These are phyloP conservation scores for Paedocypris micromegethes DNA, from an alignment of 2,797 vertebrate genomes.

Conservation along the genomic window DNA sequence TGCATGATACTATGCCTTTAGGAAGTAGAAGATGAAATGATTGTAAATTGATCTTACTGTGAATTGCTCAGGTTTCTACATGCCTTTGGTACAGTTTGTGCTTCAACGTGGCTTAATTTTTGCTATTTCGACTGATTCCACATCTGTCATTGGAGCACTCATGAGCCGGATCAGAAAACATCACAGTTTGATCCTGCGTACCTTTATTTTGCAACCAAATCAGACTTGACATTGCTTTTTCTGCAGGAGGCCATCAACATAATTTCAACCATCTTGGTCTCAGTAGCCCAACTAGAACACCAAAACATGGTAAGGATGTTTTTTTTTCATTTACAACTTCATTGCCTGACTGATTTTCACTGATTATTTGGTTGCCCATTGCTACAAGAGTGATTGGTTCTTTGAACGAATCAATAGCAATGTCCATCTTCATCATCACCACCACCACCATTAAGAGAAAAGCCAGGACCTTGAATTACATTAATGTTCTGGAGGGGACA, in stretches of 20 bases:
- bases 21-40: too few relatives aligned
- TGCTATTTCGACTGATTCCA: slow-evolving; percentile 14
- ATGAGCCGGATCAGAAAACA: slow-evolving; percentile 15
- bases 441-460: slow-evolving; percentile 29
- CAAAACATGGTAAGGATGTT: slow-evolving; percentile 87
- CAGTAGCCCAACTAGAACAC: slow-evolving; percentile 88
- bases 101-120: too few relatives aligned
- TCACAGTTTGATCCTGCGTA: slow-evolving; percentile 18
- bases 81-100: too few relatives aligned
- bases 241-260: slow-evolving; percentile 92
- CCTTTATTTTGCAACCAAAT: slow-evolving; percentile 34
- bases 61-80: too few relatives aligned
- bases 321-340: slow-evolving; percentile 22
- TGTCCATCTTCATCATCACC: slow-evolving; percentile 34
- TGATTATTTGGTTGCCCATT: slow-evolving; percentile 11
- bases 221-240: slow-evolving; percentile 70
- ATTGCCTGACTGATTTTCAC: slow-evolving; percentile 12
- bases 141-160: slow-evolving; percentile 22
- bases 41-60: too few relatives aligned
- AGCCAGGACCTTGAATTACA: slow-evolving; percentile 43
- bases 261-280: slow-evolving; percentile 92
- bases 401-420: slow-evolving; percentile 19
- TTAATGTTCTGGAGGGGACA: slow-evolving; percentile 51
- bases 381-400: slow-evolving; percentile 11
- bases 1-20: too few relatives aligned